Percentiles rank a stretch among this genome's conserved stretches.
phyloP scores from a whole-genome alignment of 1,140 invertebrate species.

The Papilio aristodemus region DNA sequence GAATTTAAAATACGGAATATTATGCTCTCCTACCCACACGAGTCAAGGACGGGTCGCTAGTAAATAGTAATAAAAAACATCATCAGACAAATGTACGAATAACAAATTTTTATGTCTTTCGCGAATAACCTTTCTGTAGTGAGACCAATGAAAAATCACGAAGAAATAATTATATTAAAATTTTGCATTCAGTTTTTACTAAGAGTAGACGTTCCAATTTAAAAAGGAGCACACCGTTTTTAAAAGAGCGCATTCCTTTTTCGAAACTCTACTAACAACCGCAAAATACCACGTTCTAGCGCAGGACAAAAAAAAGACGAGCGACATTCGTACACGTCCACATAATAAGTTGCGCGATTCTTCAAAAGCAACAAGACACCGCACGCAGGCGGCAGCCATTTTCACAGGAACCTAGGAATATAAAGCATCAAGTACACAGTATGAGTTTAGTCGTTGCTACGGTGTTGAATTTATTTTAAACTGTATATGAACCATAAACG shows the following conservation, averaged over 20 bases:
- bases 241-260: constrained; percentile 34
- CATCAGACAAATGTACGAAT: too few species aligned
- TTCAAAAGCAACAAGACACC: constrained; percentile 52
- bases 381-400: constrained; percentile 45
- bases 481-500: neutral
- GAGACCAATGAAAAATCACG: too few species aligned
- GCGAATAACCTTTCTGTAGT: too few species aligned
- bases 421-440: neutral
- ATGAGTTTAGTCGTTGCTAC: neutral
- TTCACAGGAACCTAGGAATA: constrained; percentile 39
- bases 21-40: too few species aligned
- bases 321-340: constrained; percentile 54
- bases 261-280: constrained; percentile 47
- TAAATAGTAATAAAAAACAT: too few species aligned
- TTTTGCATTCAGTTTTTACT: neutral
- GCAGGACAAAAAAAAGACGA: constrained; percentile 42
- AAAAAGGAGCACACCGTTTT: constrained; percentile 8
- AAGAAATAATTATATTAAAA: neutral
- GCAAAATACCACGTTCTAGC: constrained; percentile 46
- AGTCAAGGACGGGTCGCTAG: too few species aligned
- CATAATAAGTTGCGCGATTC: constrained; percentile 57
- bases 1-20: too few species aligned
- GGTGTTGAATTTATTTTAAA: neutral
- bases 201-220: neutral
- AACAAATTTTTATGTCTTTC: too few species aligned